Base-by-base conservation (phyloP, 2,888 invertebrate species). In the Cheilosia urbana region DNA sequence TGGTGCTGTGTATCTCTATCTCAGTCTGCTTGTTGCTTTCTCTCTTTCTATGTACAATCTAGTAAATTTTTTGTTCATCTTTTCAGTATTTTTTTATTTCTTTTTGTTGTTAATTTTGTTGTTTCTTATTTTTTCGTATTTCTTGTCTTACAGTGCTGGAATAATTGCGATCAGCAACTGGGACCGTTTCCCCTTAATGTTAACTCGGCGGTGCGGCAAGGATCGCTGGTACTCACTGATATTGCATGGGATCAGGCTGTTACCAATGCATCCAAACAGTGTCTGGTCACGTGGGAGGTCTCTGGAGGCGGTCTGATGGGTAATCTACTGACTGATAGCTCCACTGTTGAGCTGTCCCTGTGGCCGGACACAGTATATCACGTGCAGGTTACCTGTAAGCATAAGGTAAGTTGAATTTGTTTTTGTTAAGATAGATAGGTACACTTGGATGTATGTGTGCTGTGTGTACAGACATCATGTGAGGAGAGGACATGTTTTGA, bases 251-350 rank as follows among this genome's bases (percentile, higher is more conserved):
- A 90, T 88, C 90, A 89, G 88, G 89, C 89, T 62, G 89, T 90
- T 80, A 89, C 90, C 87, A 89, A 89, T 88, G 89, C 90, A 87
- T 89, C 90, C 62, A 90, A 90, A 73, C 90, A 96, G 79, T 96
- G 96, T 92, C 93, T 96, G 90, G 96, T 96, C 68, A 96, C 96
- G 84, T 96, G 96, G 96, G 96, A 96, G 93, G 95, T 96, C 72
- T 95, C 95, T 89, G 96, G 96, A 78, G 96, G 96, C 88, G 96
- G 96, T 87, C 93, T 96, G 82, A 96, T 96, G 92, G 96, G 96
- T 87, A 96, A 96, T 92, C 93, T 96, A 87, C 96, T 96, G 92
- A 96, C 96, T 51, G 96, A 96, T 92, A 95, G 96, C 68, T 96
- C 96, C 78, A 94, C 95, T 89, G 96, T 96, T 84, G 96, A 96